Evolutionary conservation across 2,113 vertebrate genomes (phyloP).

Genomic region (Anoura caudifer): DNA sequence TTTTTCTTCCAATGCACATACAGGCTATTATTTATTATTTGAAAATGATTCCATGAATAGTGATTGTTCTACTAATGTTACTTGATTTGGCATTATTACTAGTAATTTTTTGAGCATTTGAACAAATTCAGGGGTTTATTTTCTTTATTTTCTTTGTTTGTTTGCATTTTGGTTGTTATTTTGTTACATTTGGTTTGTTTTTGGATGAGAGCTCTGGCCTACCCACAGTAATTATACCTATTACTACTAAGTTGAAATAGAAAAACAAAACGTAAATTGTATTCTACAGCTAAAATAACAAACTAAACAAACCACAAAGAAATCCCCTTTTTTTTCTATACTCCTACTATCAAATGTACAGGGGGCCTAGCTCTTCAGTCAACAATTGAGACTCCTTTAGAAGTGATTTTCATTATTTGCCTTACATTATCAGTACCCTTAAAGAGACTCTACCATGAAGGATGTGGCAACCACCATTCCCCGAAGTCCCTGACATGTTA

Average conservation of each 20-base stretch:
- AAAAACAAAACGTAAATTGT: background rate
- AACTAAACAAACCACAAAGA: background rate
- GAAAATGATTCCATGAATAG: background rate
- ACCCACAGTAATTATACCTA: background rate
- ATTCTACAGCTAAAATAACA: background rate
- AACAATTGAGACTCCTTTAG: background rate
- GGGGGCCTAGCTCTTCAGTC: background rate
- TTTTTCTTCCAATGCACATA: background rate
- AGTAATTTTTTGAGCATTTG: background rate
- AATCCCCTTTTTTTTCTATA: background rate
- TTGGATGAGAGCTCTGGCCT: background rate
- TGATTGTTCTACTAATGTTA: background rate
- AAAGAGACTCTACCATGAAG: background rate
- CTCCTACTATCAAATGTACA: background rate
- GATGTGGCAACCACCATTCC: background rate
- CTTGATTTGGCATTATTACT: background rate
- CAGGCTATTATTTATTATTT: background rate
- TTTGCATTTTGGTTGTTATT: background rate
- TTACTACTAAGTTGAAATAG: background rate
- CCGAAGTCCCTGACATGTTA: background rate
- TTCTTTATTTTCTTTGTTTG: background rate
- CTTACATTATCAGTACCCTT: background rate
- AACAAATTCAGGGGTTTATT: background rate
- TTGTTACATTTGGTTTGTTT: background rate
- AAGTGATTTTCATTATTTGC: background rate